These are phyloP conservation scores for Herminia tarsipennalis DNA, from an alignment of 2,888 invertebrate genomes.

Conservation along the genomic window DNA sequence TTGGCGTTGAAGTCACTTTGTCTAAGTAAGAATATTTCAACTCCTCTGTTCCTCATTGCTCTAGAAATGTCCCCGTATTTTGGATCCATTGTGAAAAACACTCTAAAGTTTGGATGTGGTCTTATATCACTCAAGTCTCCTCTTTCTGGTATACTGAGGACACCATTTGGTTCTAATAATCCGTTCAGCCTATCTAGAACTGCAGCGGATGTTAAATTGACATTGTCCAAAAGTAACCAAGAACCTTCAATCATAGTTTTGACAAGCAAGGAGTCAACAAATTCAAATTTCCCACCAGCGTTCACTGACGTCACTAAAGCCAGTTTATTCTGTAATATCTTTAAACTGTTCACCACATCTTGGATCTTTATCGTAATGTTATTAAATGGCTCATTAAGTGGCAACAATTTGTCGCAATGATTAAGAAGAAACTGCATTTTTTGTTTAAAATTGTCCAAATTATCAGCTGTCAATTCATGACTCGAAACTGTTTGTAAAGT, in stretches of 20 bases:
- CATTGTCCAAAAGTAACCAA: constrained; percentile 96
- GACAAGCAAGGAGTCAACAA: constrained; percentile 95
- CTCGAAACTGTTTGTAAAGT: constrained; percentile 42
- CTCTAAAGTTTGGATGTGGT: constrained; percentile 96
- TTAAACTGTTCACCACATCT: constrained; percentile 61
- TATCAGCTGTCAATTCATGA: constrained; percentile 49
- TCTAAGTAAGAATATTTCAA: constrained; percentile 90
- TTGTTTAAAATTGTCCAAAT: constrained; percentile 57
- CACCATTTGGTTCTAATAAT: constrained; percentile 96
- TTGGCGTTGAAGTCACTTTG: constrained; percentile 62
- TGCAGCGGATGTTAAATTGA: constrained; percentile 98
- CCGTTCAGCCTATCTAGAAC: constrained; percentile 98
- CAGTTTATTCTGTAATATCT: constrained; percentile 71
- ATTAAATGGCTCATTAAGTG: constrained; percentile 41
- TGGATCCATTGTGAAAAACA: constrained; percentile 98
- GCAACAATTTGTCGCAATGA: constrained; percentile 59
- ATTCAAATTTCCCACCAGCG: constrained; percentile 96
- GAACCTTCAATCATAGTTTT: constrained; percentile 93
- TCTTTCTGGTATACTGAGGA: constrained; percentile 95
- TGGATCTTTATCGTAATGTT: constrained; percentile 45
- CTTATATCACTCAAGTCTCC: constrained; percentile 92
- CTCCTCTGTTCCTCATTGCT: constrained; percentile 99
- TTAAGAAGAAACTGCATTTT: constrained; percentile 61
- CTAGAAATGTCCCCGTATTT: constrained; percentile 98
- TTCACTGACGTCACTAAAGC: constrained; percentile 87